Conservation (phyloP, 2,797 vertebrate species). For the Heliangelus exortis region DNA sequence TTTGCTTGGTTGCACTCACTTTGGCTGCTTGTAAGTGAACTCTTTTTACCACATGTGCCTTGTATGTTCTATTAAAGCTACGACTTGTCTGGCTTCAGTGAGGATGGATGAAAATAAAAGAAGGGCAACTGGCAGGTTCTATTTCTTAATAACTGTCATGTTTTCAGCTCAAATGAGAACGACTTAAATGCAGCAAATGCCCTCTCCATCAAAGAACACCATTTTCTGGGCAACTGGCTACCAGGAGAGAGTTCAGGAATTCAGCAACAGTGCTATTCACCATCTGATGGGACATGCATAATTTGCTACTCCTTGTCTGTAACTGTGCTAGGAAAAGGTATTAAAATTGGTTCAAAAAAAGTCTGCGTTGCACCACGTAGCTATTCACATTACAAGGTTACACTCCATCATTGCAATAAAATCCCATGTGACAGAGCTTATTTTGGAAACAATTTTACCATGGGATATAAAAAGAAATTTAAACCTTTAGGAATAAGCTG, state of each 20-base stretch:
- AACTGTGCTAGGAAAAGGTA: conserved; percentile 42
- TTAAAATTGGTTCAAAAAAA: background rate
- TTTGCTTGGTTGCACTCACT: conserved; percentile 67
- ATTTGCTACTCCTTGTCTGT: conserved; percentile 54
- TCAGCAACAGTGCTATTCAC: conserved; percentile 1
- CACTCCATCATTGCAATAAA: conserved; percentile 19
- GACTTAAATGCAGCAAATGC: background rate
- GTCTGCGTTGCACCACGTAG: background rate
- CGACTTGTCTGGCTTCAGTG: background rate
- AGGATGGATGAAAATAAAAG: conserved; percentile 30
- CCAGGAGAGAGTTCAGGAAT: conserved; percentile 25
- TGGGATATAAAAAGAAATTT: conserved; percentile 61
- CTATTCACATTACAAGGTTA: conserved; percentile 33
- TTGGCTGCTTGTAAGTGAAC: conserved; percentile 62
- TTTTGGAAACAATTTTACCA: conserved; percentile 56
- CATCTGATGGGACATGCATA: conserved; percentile 39
- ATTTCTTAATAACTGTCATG: conserved; percentile 18
- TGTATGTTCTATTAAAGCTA: conserved; percentile 42
- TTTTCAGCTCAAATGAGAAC: conserved; percentile 33
- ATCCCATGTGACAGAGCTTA: conserved; percentile 20
- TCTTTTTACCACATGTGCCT: conserved; percentile 52
- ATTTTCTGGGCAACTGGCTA: conserved; percentile 17
- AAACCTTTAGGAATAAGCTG: conserved; percentile 45
- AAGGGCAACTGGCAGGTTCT: background rate
- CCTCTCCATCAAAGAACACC: background rate